Evolutionary conservation across 2,797 vertebrate species (phyloP).

Genomic region (Nasua narica): DNA sequence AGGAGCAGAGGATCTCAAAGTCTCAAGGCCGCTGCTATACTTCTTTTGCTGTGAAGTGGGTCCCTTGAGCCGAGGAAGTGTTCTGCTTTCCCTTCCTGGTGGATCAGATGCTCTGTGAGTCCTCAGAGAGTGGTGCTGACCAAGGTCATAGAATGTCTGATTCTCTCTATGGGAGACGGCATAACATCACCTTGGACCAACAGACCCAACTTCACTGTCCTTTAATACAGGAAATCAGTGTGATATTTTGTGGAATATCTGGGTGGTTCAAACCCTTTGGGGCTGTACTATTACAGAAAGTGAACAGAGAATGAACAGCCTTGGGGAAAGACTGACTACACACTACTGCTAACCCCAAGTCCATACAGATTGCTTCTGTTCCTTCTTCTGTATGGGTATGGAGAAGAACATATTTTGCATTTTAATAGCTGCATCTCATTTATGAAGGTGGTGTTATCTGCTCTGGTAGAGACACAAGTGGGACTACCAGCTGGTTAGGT

Average conservation of each 20-base stretch:
- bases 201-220: background rate
- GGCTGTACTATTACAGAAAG: background rate
- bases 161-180: background rate
- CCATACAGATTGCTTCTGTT: background rate
- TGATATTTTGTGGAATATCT: background rate
- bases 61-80: background rate
- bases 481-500: background rate
- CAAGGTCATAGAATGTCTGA: background rate
- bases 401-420: background rate
- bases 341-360: background rate
- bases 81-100: background rate
- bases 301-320: background rate
- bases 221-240: background rate
- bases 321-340: background rate
- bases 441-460: background rate
- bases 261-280: background rate
- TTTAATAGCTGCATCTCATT: background rate
- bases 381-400: background rate
- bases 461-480: background rate
- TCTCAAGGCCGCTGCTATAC: background rate
- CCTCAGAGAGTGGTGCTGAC: background rate
- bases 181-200: background rate
- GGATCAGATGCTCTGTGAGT: background rate
- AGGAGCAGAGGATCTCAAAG: background rate
- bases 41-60: background rate